Evolutionary conservation across 2,888 invertebrate species (phyloP), one percentile per base, ranked within the genome.

Genomic region (Temnothorax ravouxi): DNA sequence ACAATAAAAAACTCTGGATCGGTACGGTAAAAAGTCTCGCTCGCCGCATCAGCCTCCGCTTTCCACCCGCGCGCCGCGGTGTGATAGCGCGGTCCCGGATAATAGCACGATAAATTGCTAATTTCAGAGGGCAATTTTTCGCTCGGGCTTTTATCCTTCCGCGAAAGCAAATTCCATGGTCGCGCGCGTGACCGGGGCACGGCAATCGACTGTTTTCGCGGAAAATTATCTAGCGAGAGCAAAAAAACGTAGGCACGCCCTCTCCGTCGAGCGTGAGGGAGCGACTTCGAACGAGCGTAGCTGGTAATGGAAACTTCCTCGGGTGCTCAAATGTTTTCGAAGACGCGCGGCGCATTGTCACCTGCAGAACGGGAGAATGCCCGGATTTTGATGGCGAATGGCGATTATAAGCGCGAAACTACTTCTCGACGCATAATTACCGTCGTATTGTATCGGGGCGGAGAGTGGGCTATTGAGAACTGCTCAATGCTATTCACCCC

Each of bases 81-180:
- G 34, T 34, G 76, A 85, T 88, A 84, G 71, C 84, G 66, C 79
- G 52, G 41, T 52, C 81, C 29, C 75, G 77, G 77, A 82, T 87
- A 87, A 84, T 88, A 67, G 83, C 69, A 52, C 81, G 88, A 89
- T 86, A 84, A 89, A 87, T 87, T 89, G 88, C 86, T 85, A 86
- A 89, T 89, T 87, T 79, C 77, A 47, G 59, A 13, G n/a, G 29
- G 83, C 76, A 83, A 89, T 88, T 89, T 89, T 86, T 72, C 69
- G 66, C 71, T 15, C 79, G 83, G 76, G 79, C 75, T 75, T 80
- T 82, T 71, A 52, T n/a, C 80, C 47, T 34, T 15, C 66, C 44
- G 41, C 56, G 79, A 86, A 83, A 84, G 77, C 81, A 80, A 56
- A 66, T 71, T 56, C 54, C 76, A 44, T 13, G n/a, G 13, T 44